A percentile compares a stretch with the other conserved stretches of the same genome.
phyloP scores from a whole-genome alignment of 1,140 invertebrate genomes.

The Ctenoplectra terminalis region DNA sequence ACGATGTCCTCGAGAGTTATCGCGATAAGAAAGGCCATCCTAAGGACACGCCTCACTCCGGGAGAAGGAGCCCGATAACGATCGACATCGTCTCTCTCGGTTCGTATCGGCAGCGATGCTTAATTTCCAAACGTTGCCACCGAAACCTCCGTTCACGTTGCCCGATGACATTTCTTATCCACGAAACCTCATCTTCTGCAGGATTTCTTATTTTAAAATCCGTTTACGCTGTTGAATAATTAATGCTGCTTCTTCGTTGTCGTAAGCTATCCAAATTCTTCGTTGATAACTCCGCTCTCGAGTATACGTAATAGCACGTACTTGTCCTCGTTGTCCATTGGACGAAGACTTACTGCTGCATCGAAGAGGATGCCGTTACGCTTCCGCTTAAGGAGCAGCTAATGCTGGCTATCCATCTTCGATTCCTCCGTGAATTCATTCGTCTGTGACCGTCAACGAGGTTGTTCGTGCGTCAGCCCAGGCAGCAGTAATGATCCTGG shows the following conservation, averaged over 20 bases:
- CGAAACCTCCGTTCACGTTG: constrained; percentile 22
- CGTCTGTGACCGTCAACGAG: constrained; percentile 36
- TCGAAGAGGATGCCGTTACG: constrained; percentile 58
- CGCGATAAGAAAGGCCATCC: constrained; percentile 81
- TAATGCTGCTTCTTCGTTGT: not conserved
- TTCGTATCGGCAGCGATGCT: constrained; percentile 46
- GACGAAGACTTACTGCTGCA: constrained; percentile 53
- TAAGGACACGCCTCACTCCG: constrained; percentile 76
- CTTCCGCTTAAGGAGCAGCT: constrained; percentile 58
- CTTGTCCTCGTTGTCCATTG: constrained; percentile 5
- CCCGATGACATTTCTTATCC: constrained; percentile 32
- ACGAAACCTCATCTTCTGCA: not conserved
- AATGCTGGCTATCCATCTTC: constrained; percentile 45
- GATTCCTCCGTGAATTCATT: constrained; percentile 40
- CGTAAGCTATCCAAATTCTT: not conserved
- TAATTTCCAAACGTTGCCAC: constrained; percentile 58
- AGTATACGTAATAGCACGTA: not conserved
- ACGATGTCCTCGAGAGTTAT: constrained; percentile 72
- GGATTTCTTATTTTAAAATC: not conserved
- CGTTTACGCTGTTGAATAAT: too few relatives aligned
- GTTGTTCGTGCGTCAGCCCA: constrained; percentile 9
- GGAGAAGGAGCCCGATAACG: constrained; percentile 59
- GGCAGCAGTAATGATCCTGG: constrained; percentile 8
- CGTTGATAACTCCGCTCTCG: not conserved
- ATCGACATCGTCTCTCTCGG: constrained; percentile 56